Evolutionary conservation across 92 coral and sea anemone species (phyloP).

Genomic region (Palythoa grandis): DNA sequence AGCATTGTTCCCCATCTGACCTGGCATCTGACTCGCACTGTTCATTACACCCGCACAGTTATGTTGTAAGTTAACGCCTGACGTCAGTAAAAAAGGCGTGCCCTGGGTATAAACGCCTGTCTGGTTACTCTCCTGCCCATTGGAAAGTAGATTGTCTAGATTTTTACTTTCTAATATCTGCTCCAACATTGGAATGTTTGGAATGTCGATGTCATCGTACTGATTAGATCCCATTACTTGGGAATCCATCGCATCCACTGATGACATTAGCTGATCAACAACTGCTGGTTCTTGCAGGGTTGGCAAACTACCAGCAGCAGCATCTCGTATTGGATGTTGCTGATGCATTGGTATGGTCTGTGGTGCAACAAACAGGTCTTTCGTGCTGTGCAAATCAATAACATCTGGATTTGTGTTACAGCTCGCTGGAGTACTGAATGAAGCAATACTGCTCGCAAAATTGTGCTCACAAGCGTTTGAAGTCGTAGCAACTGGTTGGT

Average conservation of each 20-base stretch:
- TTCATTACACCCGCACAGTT: not conserved
- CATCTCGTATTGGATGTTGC: not conserved
- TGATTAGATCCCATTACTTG: not conserved
- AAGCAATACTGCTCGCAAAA: not conserved
- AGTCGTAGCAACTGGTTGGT: constrained; percentile 8
- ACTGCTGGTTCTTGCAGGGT: not conserved
- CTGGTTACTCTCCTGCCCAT: not conserved
- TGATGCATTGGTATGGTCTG: not conserved
- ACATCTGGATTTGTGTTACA: not conserved
- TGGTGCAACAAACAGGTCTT: constrained; percentile 28
- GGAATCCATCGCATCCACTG: not conserved
- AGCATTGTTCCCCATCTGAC: constrained; percentile 12
- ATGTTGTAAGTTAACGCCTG: not conserved
- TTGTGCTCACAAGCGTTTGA: not conserved
- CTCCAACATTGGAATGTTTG: constrained; percentile 31
- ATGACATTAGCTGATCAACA: not conserved
- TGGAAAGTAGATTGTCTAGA: not conserved
- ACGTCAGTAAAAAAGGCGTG: not conserved
- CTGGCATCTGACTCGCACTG: not conserved
- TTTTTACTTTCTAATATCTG: constrained; percentile 3
- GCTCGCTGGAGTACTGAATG: not conserved
- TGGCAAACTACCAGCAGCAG: not conserved
- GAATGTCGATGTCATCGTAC: constrained; percentile 1
- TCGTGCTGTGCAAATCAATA: constrained; percentile 25
- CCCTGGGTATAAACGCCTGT: not conserved